Evolutionary conservation across 2,888 invertebrate genomes (phyloP).

Genomic region (Priocnemis perturbator): DNA sequence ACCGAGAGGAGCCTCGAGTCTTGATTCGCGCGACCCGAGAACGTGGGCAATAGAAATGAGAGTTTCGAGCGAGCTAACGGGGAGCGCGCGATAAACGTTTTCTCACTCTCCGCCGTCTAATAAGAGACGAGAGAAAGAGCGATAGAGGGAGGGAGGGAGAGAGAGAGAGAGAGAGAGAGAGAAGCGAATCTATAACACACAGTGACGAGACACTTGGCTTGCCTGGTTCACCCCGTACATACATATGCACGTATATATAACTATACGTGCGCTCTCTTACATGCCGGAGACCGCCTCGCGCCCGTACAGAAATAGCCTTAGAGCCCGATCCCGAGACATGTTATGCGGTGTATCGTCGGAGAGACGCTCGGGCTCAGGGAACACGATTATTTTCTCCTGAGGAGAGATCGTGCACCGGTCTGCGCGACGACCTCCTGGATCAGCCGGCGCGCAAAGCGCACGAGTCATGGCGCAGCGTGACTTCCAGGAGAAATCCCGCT

Average conservation of each 20-base stretch:
- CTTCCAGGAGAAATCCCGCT: too few relatives aligned
- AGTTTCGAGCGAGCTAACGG: too few relatives aligned
- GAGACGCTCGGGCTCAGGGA: conserved; percentile 38
- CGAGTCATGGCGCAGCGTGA: too few relatives aligned
- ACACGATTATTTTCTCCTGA: conserved; percentile 41
- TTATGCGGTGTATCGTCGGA: conserved; percentile 28
- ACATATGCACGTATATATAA: conserved; percentile 1
- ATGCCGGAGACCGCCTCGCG: conserved; percentile 56
- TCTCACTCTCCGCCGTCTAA: conserved; percentile 1
- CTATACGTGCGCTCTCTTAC: conserved; percentile 38
- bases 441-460: conserved; percentile 19
- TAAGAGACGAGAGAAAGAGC: too few relatives aligned
- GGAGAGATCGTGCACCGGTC: conserved; percentile 24
- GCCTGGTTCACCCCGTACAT: conserved; percentile 16
- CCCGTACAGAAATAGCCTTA: conserved; percentile 67
- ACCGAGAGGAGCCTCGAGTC: too few relatives aligned
- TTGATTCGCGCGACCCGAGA: too few relatives aligned
- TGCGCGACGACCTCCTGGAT: background rate
- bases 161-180: background rate
- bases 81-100: background rate
- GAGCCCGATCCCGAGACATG: conserved; percentile 57
- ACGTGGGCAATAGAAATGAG: too few relatives aligned
- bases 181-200: conserved; percentile 24
- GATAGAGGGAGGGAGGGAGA: background rate
- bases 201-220: conserved; percentile 37